These are phyloP conservation scores for Blastobasis adustella DNA, from an alignment of 2,888 invertebrate genomes.

Conservation along the genomic window DNA sequence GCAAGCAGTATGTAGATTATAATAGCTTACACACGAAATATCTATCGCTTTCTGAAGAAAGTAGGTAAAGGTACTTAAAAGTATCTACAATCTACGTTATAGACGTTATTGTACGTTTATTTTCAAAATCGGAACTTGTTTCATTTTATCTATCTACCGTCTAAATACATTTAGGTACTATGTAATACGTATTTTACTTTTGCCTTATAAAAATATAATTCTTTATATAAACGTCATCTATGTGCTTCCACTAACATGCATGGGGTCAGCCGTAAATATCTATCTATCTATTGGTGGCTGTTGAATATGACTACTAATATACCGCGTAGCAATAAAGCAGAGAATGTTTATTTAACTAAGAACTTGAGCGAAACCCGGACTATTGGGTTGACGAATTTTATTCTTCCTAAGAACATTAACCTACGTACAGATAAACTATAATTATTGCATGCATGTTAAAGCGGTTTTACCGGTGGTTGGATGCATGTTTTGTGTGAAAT, in stretches of 20 bases:
- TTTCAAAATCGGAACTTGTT: too few relatives aligned
- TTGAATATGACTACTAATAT: not conserved
- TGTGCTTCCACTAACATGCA: conserved; percentile 36
- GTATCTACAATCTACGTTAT: too few relatives aligned
- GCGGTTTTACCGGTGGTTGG: conserved; percentile 14
- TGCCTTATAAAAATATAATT: conserved; percentile 5
- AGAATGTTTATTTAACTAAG: conserved; percentile 5
- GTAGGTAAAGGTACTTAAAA: too few relatives aligned
- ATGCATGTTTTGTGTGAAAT: conserved; percentile 10
- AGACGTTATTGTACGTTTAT: too few relatives aligned
- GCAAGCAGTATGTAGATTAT: too few relatives aligned
- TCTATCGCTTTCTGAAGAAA: too few relatives aligned
- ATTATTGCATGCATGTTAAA: conserved; percentile 4
- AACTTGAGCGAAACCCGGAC: too few relatives aligned
- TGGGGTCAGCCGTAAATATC: conserved; percentile 29
- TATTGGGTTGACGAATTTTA: too few relatives aligned
- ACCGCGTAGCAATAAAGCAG: conserved; percentile 23
- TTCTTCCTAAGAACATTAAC: too few relatives aligned
- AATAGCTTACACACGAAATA: too few relatives aligned
- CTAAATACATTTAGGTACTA: not conserved
- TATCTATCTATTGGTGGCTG: conserved; percentile 6
- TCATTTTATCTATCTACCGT: too few relatives aligned
- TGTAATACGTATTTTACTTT: conserved; percentile 2
- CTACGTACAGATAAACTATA: not conserved
- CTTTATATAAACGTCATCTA: conserved; percentile 8